Conservation (phyloP, 2,113 vertebrate genomes). For the Thalassoma bifasciatum region DNA sequence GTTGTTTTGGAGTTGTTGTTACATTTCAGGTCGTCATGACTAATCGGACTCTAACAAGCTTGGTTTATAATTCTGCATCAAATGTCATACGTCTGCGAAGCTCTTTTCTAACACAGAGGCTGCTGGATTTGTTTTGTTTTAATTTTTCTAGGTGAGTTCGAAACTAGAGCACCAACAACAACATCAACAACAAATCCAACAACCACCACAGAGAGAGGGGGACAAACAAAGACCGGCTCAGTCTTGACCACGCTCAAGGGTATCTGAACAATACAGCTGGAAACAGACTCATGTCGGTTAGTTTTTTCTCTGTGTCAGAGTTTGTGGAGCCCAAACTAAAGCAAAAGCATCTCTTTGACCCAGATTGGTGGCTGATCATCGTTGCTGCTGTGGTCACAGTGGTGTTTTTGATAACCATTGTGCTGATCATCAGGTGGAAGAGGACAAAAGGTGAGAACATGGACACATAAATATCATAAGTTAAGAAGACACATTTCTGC, state of each 20-base stretch:
- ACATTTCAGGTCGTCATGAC: no score
- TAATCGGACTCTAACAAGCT: no score
- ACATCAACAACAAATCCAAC: background rate
- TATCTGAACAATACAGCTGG: background rate
- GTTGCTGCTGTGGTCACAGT: background rate
- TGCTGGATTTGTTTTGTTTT: background rate
- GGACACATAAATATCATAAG: background rate
- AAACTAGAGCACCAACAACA: background rate
- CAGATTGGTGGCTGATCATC: background rate
- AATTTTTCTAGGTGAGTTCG: background rate
- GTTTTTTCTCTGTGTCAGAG: background rate
- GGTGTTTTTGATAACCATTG: background rate
- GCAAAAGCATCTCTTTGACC: no score
- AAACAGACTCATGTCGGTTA: background rate
- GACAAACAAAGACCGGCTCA: background rate
- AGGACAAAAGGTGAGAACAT: background rate
- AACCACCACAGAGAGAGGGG: background rate
- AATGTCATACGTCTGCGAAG: no score
- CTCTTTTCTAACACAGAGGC: no score
- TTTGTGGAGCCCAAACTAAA: background rate
- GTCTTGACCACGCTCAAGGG: background rate
- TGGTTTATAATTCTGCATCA: no score
- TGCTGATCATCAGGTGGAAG: background rate
- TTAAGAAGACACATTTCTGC: background rate
- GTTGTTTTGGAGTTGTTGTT: no score